Evolutionary conservation across 2,888 invertebrate genomes (phyloP).

Genomic region (Pasiphila rectangulata): DNA sequence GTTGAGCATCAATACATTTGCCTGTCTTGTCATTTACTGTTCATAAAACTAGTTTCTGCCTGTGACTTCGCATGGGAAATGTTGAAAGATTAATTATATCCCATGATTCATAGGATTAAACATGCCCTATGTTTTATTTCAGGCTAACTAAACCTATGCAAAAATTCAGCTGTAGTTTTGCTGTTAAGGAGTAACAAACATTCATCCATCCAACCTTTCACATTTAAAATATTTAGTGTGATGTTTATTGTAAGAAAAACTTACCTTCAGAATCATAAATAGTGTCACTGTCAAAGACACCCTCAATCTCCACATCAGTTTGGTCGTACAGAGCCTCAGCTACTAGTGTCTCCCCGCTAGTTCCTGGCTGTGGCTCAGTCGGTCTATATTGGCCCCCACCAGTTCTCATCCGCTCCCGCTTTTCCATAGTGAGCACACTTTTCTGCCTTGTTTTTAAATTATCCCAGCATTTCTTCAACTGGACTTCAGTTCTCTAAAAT

Average conservation of each 20-base stretch:
- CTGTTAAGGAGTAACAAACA: not conserved
- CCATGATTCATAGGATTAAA: not conserved
- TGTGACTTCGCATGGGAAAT: no score
- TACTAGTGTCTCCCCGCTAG: not conserved
- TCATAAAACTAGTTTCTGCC: no score
- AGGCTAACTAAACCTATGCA: not conserved
- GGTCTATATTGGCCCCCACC: no score
- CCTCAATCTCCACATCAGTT: not conserved
- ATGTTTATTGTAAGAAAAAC: not conserved
- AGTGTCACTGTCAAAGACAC: constrained; percentile 2
- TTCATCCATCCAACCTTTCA: not conserved
- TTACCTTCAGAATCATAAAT: not conserved
- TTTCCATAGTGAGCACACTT: no score
- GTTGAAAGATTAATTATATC: not conserved
- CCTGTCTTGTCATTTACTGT: not conserved
- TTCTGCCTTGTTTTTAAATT: no score
- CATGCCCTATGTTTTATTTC: not conserved
- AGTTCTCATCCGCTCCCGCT: no score
- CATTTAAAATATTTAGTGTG: not conserved
- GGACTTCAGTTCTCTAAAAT: no score
- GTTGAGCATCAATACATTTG: not conserved
- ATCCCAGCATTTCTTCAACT: no score
- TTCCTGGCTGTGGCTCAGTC: no score
- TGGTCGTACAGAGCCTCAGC: not conserved
- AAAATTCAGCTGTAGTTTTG: no score